Percentiles rank a stretch among this genome's conserved stretches.
These are phyloP conservation scores for Panzeria rudis DNA, from an alignment of 2,888 invertebrate genomes.

Conservation along the genomic window DNA sequence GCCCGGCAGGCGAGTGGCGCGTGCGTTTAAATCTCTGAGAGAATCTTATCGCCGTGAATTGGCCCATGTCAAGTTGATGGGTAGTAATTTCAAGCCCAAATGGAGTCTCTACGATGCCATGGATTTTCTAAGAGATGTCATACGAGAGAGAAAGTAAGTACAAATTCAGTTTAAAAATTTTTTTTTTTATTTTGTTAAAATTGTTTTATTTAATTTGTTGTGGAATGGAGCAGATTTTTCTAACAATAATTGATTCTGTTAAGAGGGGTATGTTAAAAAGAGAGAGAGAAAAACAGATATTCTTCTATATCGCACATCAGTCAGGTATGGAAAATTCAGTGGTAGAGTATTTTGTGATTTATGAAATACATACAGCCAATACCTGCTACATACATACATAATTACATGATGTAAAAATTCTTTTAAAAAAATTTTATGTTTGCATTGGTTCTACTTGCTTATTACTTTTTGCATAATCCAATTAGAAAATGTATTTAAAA, in stretches of 20 bases:
- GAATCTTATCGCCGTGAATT: slow-evolving; percentile 82
- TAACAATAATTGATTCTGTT: background rate
- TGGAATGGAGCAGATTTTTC: background rate
- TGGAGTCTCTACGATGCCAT: slow-evolving; percentile 82
- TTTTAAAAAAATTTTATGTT: too few relatives aligned
- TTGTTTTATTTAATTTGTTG: background rate
- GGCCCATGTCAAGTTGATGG: slow-evolving; percentile 82
- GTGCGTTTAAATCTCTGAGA: slow-evolving; percentile 81
- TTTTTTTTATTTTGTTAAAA: background rate
- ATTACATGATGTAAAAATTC: too few relatives aligned
- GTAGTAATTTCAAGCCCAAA: slow-evolving; percentile 82
- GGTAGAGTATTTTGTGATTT: background rate
- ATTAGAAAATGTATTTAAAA: background rate
- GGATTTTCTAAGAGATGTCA: slow-evolving; percentile 82
- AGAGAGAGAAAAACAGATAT: background rate
- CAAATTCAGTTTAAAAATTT: background rate
- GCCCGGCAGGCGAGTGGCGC: slow-evolving; percentile 81
- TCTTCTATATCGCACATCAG: background rate
- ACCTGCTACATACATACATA: too few relatives aligned
- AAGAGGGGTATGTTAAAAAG: background rate
- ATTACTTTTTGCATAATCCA: too few relatives aligned
- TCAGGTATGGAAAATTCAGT: background rate
- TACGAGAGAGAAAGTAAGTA: slow-evolving; percentile 82
- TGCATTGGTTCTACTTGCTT: too few relatives aligned
- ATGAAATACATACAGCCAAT: background rate